Conservation (phyloP, 2,888 invertebrate species). For the Ecdyonurus torrentis region DNA sequence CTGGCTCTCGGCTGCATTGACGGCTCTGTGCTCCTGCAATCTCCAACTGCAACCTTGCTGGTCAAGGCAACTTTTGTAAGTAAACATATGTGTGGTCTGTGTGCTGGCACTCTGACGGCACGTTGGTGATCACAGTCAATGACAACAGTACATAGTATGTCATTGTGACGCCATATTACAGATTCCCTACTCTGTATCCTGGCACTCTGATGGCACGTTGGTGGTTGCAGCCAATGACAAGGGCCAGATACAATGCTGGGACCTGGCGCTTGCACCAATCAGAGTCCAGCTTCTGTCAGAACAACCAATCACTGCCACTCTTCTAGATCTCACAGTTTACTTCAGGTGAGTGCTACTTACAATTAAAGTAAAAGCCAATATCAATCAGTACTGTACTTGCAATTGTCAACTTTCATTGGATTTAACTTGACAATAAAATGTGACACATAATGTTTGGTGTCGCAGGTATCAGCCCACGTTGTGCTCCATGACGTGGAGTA, state of each 20-base stretch:
- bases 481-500: constrained; percentile 38
- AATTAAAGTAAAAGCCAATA: too few relatives aligned
- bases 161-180: constrained; percentile 19
- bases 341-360: constrained; percentile 34
- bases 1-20: constrained; percentile 71
- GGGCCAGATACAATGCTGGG: constrained; percentile 59
- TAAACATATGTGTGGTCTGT: constrained; percentile 26
- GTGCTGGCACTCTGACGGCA: constrained; percentile 55
- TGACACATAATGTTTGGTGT: too few relatives aligned
- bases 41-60: constrained; percentile 53
- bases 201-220: constrained; percentile 54
- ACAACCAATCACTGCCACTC: constrained; percentile 39
- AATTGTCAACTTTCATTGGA: too few relatives aligned
- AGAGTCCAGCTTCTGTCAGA: constrained; percentile 48
- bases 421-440: too few relatives aligned
- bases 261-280: constrained; percentile 48
- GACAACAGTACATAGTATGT: constrained; percentile 34
- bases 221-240: constrained; percentile 50
- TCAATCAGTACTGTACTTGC: too few relatives aligned
- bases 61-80: constrained; percentile 67
- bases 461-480: constrained; percentile 35
- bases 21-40: constrained; percentile 58
- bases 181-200: constrained; percentile 47
- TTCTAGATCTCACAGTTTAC: constrained; percentile 46
- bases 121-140: constrained; percentile 47